Evolutionary conservation across 1,140 invertebrate genomes (phyloP).

Genomic region (Rhysida immarginata): DNA sequence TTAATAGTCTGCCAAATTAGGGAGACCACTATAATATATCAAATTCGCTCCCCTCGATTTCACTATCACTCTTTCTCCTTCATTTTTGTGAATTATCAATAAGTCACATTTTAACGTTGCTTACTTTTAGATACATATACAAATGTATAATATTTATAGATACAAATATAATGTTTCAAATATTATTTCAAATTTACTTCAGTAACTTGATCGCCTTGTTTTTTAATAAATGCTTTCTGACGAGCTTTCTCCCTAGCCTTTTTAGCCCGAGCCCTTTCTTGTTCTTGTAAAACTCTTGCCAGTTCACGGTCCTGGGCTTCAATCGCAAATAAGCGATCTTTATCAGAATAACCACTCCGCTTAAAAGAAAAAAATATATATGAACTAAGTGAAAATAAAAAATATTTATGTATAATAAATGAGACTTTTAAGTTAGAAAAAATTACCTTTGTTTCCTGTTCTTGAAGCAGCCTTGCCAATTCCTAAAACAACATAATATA

Average conservation of each 20-base stretch:
- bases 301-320: constrained; percentile 83
- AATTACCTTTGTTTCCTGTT: constrained; percentile 42
- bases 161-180: too few species aligned
- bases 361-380: constrained; percentile 7
- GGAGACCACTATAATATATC: too few species aligned
- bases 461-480: constrained; percentile 45
- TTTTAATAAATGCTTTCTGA: constrained; percentile 47
- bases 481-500: constrained; percentile 39
- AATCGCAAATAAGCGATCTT: constrained; percentile 60
- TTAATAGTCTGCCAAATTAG: too few species aligned
- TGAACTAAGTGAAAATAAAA: neutral
- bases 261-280: constrained; percentile 51
- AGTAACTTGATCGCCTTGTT: constrained; percentile 7
- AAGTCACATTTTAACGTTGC: too few species aligned
- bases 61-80: too few species aligned
- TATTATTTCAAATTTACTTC: too few species aligned
- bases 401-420: neutral
- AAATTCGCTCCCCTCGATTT: too few species aligned
- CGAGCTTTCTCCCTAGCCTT: constrained; percentile 46
- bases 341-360: constrained; percentile 43
- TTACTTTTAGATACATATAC: too few species aligned
- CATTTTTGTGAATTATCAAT: too few species aligned
- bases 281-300: constrained; percentile 73
- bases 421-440: too few species aligned
- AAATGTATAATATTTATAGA: too few species aligned